A percentile compares a stretch with the other conserved stretches of the same genome.
Evolutionary conservation across 2,797 vertebrate species (phyloP).

Genomic region (Apodemus agrarius): DNA sequence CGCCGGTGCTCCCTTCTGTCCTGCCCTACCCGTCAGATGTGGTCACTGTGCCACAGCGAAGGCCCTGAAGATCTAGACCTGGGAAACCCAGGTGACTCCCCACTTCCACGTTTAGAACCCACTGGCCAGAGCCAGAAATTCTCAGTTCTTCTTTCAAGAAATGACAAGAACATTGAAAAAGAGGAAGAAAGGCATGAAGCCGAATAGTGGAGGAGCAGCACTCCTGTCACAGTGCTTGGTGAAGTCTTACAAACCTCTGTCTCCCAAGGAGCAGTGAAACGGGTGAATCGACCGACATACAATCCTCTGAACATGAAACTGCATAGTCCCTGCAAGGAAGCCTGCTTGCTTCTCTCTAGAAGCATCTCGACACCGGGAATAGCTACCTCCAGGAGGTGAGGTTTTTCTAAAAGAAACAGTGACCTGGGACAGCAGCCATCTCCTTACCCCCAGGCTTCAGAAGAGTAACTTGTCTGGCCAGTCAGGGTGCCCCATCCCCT

Average conservation of each 20-base stretch:
- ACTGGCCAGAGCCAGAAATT: background rate
- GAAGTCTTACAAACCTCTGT: background rate
- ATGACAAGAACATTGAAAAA: slow-evolving; percentile 65
- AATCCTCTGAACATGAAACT: background rate
- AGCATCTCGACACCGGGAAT: background rate
- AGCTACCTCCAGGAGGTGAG: background rate
- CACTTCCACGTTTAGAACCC: slow-evolving; percentile 33
- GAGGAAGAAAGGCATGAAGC: slow-evolving; percentile 64
- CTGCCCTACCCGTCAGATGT: background rate
- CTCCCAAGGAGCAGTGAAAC: background rate
- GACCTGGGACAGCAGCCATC: background rate
- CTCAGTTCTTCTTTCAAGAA: slow-evolving; percentile 77
- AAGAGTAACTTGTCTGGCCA: background rate
- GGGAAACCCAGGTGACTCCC: slow-evolving; percentile 25
- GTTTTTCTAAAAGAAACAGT: slow-evolving; percentile 9
- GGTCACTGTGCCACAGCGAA: background rate
- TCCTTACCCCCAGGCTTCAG: background rate
- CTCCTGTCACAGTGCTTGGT: background rate
- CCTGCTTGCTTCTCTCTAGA: background rate
- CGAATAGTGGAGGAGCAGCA: background rate
- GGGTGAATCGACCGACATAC: background rate
- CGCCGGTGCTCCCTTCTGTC: background rate
- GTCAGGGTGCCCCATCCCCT: background rate
- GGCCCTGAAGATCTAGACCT: background rate
- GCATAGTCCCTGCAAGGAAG: background rate